Percentiles rank a stretch among this genome's conserved stretches.
These are phyloP conservation scores for Semotilus atromaculatus DNA, from an alignment of 2,797 vertebrate species.

Conservation along the genomic window DNA sequence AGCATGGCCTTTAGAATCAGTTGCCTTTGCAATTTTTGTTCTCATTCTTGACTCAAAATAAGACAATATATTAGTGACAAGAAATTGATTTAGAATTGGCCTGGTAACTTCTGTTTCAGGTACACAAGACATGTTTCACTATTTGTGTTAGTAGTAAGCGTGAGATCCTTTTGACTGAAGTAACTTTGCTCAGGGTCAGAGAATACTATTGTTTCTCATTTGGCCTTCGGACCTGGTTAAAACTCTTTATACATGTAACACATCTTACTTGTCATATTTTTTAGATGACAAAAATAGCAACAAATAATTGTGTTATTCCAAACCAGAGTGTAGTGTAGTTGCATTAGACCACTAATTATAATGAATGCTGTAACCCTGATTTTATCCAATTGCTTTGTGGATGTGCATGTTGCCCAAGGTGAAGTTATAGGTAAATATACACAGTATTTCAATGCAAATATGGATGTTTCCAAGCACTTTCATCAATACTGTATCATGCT, in stretches of 20 bases:
- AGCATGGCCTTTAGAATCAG: neutral
- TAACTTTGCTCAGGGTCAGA: conserved; percentile 1
- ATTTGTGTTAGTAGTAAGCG: neutral
- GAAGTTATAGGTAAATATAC: neutral
- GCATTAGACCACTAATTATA: neutral
- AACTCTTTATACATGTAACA: neutral
- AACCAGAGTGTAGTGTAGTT: neutral
- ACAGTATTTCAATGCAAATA: neutral
- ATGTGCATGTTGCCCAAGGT: neutral
- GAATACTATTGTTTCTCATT: conserved; percentile 2
- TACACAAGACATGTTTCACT: neutral
- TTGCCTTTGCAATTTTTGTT: neutral
- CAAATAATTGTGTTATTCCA: neutral
- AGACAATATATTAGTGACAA: neutral
- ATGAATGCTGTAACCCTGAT: neutral
- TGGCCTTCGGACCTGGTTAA: neutral
- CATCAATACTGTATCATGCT: neutral
- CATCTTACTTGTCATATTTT: neutral
- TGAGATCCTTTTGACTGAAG: neutral
- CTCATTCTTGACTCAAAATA: conserved; percentile 1
- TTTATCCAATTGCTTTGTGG: neutral
- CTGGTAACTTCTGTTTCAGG: neutral
- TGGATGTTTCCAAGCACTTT: conserved; percentile 3
- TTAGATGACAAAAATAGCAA: neutral
- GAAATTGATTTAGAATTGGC: neutral